These are phyloP conservation scores for Notothenia rossii DNA, from an alignment of 2,113 vertebrate genomes.

Conservation along the genomic window DNA sequence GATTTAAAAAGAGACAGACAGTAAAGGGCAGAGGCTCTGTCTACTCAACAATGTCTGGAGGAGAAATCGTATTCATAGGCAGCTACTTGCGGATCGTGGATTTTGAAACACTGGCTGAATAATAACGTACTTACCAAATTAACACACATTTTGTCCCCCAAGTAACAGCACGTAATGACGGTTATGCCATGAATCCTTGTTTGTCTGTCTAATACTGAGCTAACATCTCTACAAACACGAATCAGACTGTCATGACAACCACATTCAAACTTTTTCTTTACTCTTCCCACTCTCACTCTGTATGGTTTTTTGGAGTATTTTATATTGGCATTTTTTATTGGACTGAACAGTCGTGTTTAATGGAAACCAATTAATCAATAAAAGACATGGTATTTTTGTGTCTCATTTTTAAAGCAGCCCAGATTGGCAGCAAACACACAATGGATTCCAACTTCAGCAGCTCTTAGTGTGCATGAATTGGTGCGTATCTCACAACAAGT, in stretches of 20 bases:
- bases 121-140: not conserved
- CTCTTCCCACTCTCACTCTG: not conserved
- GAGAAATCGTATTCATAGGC: not conserved
- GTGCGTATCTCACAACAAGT: not conserved
- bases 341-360: not conserved
- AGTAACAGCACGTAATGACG: not conserved
- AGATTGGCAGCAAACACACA: constrained; percentile 21
- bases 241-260: constrained; percentile 22
- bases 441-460: constrained; percentile 26
- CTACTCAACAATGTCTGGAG: not conserved
- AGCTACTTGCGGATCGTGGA: not conserved
- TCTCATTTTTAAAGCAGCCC: constrained; percentile 47
- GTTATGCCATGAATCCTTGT: not conserved
- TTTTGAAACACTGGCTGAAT: not conserved
- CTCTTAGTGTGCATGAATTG: not conserved
- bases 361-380: not conserved
- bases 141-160: not conserved
- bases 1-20: not conserved
- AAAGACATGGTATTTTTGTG: constrained; percentile 1
- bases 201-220: not conserved
- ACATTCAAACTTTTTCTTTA: not conserved
- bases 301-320: not conserved
- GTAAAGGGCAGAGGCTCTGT: not conserved
- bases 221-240: not conserved
- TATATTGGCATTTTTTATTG: not conserved